These are phyloP conservation scores for Eumeta japonica DNA, from an alignment of 1,140 invertebrate genomes.

Conservation along the genomic window DNA sequence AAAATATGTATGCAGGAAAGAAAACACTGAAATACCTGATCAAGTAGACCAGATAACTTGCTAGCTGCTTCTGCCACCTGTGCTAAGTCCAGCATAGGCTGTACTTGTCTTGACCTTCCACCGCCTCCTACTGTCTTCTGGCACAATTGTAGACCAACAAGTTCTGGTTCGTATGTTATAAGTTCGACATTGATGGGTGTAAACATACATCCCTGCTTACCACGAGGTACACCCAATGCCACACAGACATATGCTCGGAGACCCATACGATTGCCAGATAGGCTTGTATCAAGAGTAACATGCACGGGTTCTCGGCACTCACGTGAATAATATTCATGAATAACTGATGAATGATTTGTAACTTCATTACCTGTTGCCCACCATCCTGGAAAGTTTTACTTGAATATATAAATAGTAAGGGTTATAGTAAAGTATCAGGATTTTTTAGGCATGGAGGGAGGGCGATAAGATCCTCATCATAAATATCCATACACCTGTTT, in stretches of 20 bases:
- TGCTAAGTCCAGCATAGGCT: slow-evolving; percentile 81
- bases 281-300: slow-evolving; percentile 88
- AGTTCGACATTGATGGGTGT: slow-evolving; percentile 86
- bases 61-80: slow-evolving; percentile 81
- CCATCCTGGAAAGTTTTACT: slow-evolving; percentile 69
- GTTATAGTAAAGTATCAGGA: background rate
- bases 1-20: background rate
- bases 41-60: slow-evolving; percentile 74
- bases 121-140: slow-evolving; percentile 70
- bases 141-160: slow-evolving; percentile 75
- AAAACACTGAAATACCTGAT: slow-evolving; percentile 59
- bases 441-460: no score
- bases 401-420: no score
- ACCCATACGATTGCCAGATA: slow-evolving; percentile 78
- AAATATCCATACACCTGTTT: no score
- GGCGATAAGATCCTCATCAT: no score
- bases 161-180: slow-evolving; percentile 86
- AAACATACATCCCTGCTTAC: slow-evolving; percentile 94
- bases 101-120: slow-evolving; percentile 63
- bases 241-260: slow-evolving; percentile 88
- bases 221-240: slow-evolving; percentile 80
- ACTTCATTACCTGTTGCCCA: slow-evolving; percentile 96
- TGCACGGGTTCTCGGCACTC: slow-evolving; percentile 93
- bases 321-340: slow-evolving; percentile 94
- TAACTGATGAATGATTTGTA: slow-evolving; percentile 93